These are phyloP conservation scores for Diadema setosum DNA, from an alignment of 35 echinoderm and acorn worm species.

Conservation along the genomic window DNA sequence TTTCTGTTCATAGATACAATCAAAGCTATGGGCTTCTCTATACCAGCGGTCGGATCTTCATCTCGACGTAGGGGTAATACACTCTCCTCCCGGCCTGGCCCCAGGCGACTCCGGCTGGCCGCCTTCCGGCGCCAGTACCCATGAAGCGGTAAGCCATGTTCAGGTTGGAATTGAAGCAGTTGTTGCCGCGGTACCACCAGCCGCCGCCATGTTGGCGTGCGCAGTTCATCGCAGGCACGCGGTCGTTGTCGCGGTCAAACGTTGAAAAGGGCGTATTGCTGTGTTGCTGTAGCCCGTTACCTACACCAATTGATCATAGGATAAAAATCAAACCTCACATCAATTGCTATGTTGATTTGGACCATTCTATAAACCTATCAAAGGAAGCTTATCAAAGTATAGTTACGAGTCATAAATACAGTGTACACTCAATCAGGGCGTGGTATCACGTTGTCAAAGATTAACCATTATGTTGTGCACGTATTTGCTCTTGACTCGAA, in stretches of 20 bases:
- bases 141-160: conserved; percentile 8
- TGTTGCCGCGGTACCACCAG: conserved; percentile 52
- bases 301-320: no score
- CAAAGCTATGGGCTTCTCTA: no score
- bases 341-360: no score
- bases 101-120: background rate
- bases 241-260: conserved; percentile 36
- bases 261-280: conserved; percentile 30
- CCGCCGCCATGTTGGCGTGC: background rate
- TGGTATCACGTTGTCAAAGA: no score
- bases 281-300: conserved; percentile 10
- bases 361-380: no score
- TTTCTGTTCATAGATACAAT: no score
- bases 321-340: no score
- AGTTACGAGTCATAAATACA: no score
- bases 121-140: background rate
- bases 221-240: background rate
- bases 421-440: no score
- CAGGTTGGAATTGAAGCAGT: conserved; percentile 28
- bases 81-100: background rate
- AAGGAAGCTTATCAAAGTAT: no score
- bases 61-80: conserved; percentile 3
- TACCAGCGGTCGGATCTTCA: background rate
- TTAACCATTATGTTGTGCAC: no score
- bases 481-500: no score